Evolutionary conservation across 2,113 vertebrate species (phyloP).

Genomic region (Otus sunia): DNA sequence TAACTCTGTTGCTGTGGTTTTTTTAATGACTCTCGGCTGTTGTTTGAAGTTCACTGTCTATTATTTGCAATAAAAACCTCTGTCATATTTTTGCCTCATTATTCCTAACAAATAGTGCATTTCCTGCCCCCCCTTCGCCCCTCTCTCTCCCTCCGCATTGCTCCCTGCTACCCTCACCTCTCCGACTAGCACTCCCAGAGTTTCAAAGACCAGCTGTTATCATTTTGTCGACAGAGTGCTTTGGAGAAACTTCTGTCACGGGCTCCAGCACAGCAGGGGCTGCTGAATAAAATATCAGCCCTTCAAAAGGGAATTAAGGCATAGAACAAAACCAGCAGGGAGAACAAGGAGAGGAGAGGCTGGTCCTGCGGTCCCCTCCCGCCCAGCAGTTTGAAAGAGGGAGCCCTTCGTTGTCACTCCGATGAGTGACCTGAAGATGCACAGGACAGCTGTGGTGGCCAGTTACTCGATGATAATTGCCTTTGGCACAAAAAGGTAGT

Average conservation of each 20-base stretch:
- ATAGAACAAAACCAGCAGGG: slow-evolving; percentile 64
- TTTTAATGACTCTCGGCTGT: slow-evolving; percentile 78
- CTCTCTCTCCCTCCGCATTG: neutral
- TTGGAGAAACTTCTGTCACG: slow-evolving; percentile 75
- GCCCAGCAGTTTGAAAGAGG: neutral
- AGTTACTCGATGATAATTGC: neutral
- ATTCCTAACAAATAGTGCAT: slow-evolving; percentile 77
- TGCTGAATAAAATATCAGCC: slow-evolving; percentile 82
- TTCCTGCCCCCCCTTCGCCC: slow-evolving; percentile 7
- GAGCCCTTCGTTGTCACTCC: neutral
- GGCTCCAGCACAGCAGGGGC: slow-evolving; percentile 70
- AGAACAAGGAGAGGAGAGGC: slow-evolving; percentile 39
- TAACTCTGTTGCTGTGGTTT: slow-evolving; percentile 75
- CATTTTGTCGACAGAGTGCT: slow-evolving; percentile 74
- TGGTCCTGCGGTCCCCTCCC: neutral
- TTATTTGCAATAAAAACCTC: slow-evolving; percentile 81
- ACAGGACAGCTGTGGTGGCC: neutral
- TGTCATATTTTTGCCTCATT: slow-evolving; percentile 82
- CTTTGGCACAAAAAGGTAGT: neutral
- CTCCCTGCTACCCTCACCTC: slow-evolving; percentile 64
- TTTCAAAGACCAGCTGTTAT: slow-evolving; percentile 82
- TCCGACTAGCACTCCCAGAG: slow-evolving; percentile 56
- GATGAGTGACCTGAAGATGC: neutral
- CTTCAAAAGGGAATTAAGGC: slow-evolving; percentile 76
- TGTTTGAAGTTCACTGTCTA: slow-evolving; percentile 81